Evolutionary conservation across 2,797 vertebrate genomes (phyloP), one percentile per base, ranked within the genome.

Genomic region (Salarias fasciatus): DNA sequence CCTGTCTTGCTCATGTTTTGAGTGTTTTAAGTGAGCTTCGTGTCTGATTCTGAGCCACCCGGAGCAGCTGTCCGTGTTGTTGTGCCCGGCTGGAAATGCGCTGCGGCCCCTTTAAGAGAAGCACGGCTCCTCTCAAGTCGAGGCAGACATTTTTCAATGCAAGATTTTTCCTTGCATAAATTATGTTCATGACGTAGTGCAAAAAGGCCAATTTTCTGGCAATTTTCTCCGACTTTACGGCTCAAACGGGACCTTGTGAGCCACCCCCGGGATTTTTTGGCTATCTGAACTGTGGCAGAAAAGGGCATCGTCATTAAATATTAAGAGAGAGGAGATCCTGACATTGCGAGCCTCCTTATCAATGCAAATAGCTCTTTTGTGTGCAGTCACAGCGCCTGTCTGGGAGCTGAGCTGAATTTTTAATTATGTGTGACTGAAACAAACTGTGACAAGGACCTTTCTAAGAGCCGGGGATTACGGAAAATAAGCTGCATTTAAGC

Each of bases 181-280:
- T 97, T 98, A 98, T 98, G 96, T 93, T 97, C 94, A 96, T 98
- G 95, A 98, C 96, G 96, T 96, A 97, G 96, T 95, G 92, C 92
- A 92, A 94, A 37, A 95, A 95, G 93, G 94, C 92, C 92, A 94
- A 91, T 92, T 94, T 94, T 91, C 86, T 91, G 90, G 89, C 92
- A 92, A 93, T 89, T 92, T 93, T 89, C 69, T 40, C 63, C 82
- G 86, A 92, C 85, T 94, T 93, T 88, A 57, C 72, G 54, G 82
- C 80, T 82, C 69, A 86, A 78, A 83, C 53, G 36, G 82, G 77
- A 77, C 75, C 69, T 60, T 65, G 63, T 67, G 80, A 69, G 69
- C 45, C 70, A 70, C 73, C 74, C 73, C 38, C 38, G 79, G 89
- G 83, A 82, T 81, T 78, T 71, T 40, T 47, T 80, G 81, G 72